Base-by-base conservation (phyloP, 2,113 vertebrate species). In the Progne subis region DNA sequence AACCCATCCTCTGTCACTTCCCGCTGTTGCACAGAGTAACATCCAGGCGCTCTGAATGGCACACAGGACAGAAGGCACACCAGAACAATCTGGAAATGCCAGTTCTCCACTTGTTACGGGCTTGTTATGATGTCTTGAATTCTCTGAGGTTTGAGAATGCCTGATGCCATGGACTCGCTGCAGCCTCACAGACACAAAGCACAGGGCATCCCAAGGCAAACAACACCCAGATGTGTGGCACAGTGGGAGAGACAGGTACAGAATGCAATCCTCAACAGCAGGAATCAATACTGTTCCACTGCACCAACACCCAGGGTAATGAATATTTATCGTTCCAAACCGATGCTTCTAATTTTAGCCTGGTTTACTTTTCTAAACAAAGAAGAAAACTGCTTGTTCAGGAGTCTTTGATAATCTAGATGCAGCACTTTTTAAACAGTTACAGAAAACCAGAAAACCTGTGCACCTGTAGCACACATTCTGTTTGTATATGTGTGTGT, bases 251-350 rank as follows among this genome's bases (percentile, higher is more conserved):
- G 77, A 90, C 41, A 90, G 88, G 46, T 68, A 68, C 0, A 39
- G 86, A 92, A 76, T 12, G 43, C 11, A 71, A 78, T 83, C 52
- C 87, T 77, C 77, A 67, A 49, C 31, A 74, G n/a, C 85, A 94
- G 55, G 93, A 91, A 94, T 94, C 95, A 67, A 96, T 93, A 76
- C 5, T 10, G 32, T 82, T 95, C 17, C 44, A 46, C 44, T 46
- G 44, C 44, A 46, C 44, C 64, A 71, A 37, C 53, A 43, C 57
- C 80, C 76, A 88, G 65, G 32, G 34, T 91, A 95, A 96, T 88
- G 77, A 97, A 94, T 96, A 96, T 68, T 67, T 89, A 93, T 71
- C 28, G 14, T 17, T 96, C 26, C 53, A 43, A 91, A 89, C 61
- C 15, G 64, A 80, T 53, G 49, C 16, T 77, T 56, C 92, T 72